A percentile compares a stretch with the other conserved stretches of the same genome.
These are phyloP conservation scores for Muscicapa striata DNA, from an alignment of 2,797 vertebrate genomes.

Conservation along the genomic window DNA sequence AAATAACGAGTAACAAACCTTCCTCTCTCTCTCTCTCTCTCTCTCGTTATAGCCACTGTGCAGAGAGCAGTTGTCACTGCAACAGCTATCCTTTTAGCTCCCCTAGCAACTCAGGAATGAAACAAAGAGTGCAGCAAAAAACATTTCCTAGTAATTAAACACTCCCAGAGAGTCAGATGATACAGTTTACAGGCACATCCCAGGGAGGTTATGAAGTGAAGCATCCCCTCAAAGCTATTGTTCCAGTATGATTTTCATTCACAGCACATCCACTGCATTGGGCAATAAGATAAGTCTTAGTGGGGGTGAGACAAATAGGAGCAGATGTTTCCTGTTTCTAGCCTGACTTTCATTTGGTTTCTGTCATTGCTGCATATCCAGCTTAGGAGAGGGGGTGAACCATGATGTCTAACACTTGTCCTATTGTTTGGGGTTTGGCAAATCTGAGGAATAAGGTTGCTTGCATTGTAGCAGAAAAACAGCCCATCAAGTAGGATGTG, in stretches of 20 bases:
- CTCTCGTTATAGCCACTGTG: neutral
- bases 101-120: neutral
- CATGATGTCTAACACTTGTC: constrained; percentile 57
- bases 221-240: constrained; percentile 46
- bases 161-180: neutral
- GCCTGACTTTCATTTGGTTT: constrained; percentile 68
- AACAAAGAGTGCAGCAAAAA: neutral
- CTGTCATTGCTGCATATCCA: constrained; percentile 42
- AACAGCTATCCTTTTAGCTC: neutral
- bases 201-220: constrained; percentile 24
- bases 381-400: constrained; percentile 52
- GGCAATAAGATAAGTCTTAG: constrained; percentile 62
- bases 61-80: neutral
- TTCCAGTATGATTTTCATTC: constrained; percentile 57
- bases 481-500: neutral
- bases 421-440: constrained; percentile 58
- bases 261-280: constrained; percentile 27
- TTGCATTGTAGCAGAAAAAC: neutral
- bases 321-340: constrained; percentile 70
- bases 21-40: neutral
- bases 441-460: constrained; percentile 23
- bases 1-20: neutral
- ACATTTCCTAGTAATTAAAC: constrained; percentile 18
- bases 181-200: constrained; percentile 32
- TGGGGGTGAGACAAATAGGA: constrained; percentile 60